A percentile compares a stretch with the other conserved stretches of the same genome.
phyloP scores from a whole-genome alignment of 2,113 vertebrate species.

The Tragelaphus buxtoni region DNA sequence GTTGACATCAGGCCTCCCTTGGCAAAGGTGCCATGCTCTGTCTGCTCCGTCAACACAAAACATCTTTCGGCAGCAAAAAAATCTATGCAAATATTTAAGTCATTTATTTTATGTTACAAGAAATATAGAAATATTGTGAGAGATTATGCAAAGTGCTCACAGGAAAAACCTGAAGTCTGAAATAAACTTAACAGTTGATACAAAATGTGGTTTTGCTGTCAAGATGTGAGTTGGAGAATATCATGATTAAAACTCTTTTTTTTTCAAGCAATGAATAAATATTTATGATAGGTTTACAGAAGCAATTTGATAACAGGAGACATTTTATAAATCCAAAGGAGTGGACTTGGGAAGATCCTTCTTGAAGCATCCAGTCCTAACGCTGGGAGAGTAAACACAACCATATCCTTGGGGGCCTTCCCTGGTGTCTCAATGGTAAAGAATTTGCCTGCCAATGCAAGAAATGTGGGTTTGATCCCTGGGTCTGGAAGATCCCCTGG shows the following conservation, averaged over 20 bases:
- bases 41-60: accelerated
- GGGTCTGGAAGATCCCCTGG: not conserved
- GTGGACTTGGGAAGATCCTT: too few species aligned
- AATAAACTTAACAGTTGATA: not conserved
- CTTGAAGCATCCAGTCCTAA: not conserved
- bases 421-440: not conserved
- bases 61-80: not conserved
- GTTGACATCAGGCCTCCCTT: not conserved
- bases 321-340: accelerated
- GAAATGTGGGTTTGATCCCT: not conserved
- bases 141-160: not conserved
- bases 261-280: not conserved
- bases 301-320: not conserved
- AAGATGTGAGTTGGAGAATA: not conserved
- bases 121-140: not conserved
- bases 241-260: not conserved
- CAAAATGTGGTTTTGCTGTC: not conserved
- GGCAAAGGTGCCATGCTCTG: accelerated
- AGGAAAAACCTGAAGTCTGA: not conserved
- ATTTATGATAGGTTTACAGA: not conserved
- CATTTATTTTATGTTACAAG: not conserved
- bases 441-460: not conserved
- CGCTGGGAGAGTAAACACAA: not conserved
- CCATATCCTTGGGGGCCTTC: not conserved
- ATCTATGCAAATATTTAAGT: not conserved